phyloP scores from a whole-genome alignment of 2,113 vertebrate species.

The Nycticryphes semicollaris region DNA sequence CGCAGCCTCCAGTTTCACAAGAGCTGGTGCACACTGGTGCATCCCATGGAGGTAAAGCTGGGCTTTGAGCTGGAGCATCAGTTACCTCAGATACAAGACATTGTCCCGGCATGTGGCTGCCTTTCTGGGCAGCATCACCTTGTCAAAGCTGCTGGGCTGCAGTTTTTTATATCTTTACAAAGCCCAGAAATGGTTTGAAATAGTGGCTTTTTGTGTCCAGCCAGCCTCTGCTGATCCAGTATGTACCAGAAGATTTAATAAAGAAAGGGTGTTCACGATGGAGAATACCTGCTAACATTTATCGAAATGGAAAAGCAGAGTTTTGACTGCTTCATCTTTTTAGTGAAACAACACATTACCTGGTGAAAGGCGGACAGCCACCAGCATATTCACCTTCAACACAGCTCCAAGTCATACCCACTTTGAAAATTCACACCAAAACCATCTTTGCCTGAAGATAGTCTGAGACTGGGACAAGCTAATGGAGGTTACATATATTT shows the following conservation, averaged over 20 bases:
- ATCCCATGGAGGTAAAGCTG: neutral
- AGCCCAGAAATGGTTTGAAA: neutral
- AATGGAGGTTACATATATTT: neutral
- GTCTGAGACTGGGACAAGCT: neutral
- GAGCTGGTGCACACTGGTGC: neutral
- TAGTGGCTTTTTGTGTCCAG: neutral
- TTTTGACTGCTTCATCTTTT: neutral
- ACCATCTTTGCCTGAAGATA: neutral
- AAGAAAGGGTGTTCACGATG: neutral
- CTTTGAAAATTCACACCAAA: neutral
- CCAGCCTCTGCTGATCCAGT: neutral
- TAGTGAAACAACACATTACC: neutral
- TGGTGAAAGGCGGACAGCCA: neutral
- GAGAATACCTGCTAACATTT: neutral
- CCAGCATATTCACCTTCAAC: neutral
- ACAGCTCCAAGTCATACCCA: neutral
- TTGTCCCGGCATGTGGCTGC: accelerated
- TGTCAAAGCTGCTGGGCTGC: neutral
- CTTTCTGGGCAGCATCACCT: neutral
- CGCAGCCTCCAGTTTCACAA: neutral
- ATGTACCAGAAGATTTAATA: neutral
- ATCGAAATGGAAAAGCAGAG: neutral
- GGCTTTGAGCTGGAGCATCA: neutral
- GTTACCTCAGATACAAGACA: neutral
- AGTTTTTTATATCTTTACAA: neutral